These are phyloP conservation scores for Pseudopodoces humilis DNA, from an alignment of 2,113 vertebrate species.

Conservation along the genomic window DNA sequence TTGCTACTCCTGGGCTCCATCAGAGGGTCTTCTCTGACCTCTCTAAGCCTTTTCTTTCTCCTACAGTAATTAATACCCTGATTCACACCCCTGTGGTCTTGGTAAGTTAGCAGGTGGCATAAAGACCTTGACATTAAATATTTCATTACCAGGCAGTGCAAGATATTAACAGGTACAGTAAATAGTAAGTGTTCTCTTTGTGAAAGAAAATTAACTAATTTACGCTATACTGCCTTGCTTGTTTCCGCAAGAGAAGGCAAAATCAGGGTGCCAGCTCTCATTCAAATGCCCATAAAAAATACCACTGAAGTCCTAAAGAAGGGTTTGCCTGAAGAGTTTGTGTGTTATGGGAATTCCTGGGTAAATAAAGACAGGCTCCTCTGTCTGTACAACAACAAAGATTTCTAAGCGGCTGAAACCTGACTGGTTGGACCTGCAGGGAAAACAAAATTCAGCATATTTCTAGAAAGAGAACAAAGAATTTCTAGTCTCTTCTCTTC, in stretches of 20 bases:
- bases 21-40: not conserved
- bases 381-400: not conserved
- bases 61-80: not conserved
- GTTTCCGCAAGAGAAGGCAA: not conserved
- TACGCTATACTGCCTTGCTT: not conserved
- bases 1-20: not conserved
- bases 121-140: not conserved
- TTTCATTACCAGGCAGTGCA: not conserved
- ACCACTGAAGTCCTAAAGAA: not conserved
- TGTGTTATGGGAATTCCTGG: not conserved
- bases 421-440: not conserved
- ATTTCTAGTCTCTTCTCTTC: not conserved
- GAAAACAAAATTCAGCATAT: not conserved
- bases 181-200: not conserved
- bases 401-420: not conserved
- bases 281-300: not conserved
- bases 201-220: not conserved
- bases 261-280: not conserved
- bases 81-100: not conserved
- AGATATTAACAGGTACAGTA: not conserved
- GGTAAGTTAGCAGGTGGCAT: not conserved
- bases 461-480: not conserved
- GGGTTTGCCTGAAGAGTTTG: not conserved
- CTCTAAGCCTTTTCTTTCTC: not conserved
- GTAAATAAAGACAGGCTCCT: not conserved